Conservation (phyloP, 1,140 invertebrate species). For the Lucilia cuprina region DNA sequence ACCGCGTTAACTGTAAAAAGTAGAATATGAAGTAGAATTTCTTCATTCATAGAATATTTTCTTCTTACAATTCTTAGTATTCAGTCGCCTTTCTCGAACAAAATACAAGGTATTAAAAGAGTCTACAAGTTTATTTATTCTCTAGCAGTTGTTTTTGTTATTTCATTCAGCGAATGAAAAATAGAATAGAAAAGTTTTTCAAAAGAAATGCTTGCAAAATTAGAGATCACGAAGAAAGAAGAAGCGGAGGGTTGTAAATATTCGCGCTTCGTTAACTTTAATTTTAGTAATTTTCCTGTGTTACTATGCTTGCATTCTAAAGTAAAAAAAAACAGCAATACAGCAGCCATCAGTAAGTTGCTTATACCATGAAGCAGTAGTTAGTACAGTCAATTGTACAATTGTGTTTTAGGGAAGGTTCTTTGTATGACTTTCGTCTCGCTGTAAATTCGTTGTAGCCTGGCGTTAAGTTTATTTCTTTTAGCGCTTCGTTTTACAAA, state of each 20-base stretch:
- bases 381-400: too few relatives aligned
- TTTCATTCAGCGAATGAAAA: background rate
- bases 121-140: background rate
- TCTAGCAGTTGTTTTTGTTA: background rate
- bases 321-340: background rate
- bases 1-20: background rate
- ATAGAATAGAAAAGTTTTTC: background rate
- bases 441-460: background rate
- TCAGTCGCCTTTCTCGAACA: background rate
- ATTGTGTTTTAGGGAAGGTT: background rate
- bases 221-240: conserved; percentile 7
- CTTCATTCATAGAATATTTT: background rate
- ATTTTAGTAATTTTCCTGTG: conserved; percentile 30
- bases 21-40: background rate
- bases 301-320: background rate
- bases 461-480: conserved; percentile 20
- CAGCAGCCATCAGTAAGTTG: too few relatives aligned
- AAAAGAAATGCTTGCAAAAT: background rate
- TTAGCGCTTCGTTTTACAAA: conserved; percentile 21
- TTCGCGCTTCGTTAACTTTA: conserved; percentile 36
- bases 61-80: background rate
- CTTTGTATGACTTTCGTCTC: background rate
- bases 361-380: too few relatives aligned
- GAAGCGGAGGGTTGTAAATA: background rate
- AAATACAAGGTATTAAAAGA: background rate